A percentile compares a stretch with the other conserved stretches of the same genome.
phyloP scores from a whole-genome alignment of 2,113 vertebrate genomes.

The Neopipo cinnamomea region DNA sequence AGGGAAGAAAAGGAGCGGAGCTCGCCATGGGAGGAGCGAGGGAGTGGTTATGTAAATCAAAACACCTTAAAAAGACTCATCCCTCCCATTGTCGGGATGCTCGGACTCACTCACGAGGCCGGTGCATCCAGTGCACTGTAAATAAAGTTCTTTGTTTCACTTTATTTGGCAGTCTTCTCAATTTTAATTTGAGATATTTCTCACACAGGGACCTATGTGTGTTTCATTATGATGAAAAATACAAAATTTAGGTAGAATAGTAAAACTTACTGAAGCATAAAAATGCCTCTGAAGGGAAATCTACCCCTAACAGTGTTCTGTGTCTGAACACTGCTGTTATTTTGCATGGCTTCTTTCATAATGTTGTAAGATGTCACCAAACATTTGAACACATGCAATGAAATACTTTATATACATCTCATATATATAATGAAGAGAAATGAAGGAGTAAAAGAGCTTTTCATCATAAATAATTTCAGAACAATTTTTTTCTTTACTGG shows the following conservation, averaged over 20 bases:
- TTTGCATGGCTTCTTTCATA: not conserved
- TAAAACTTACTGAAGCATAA: not conserved
- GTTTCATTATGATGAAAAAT: not conserved
- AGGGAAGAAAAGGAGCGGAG: no score
- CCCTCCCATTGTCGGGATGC: no score
- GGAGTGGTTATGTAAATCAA: no score
- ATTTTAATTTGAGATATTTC: no score
- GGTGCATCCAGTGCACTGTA: no score
- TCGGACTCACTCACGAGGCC: no score
- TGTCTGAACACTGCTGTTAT: not conserved
- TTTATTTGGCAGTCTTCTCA: no score
- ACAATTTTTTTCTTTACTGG: not conserved
- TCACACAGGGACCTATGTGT: fast-evolving
- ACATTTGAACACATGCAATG: not conserved
- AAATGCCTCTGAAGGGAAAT: not conserved
- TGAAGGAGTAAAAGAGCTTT: not conserved
- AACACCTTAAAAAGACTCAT: no score
- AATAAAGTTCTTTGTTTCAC: no score
- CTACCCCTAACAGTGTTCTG: not conserved
- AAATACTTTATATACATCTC: not conserved
- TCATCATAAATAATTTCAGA: not conserved
- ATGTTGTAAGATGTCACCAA: not conserved
- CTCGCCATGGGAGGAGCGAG: no score
- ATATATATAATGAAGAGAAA: not conserved
- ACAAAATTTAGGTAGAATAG: not conserved